A percentile compares a stretch with the other conserved stretches of the same genome.
Conservation (phyloP, 35 echinoderm and acorn worm genomes). For the Lytechinus pictus region DNA sequence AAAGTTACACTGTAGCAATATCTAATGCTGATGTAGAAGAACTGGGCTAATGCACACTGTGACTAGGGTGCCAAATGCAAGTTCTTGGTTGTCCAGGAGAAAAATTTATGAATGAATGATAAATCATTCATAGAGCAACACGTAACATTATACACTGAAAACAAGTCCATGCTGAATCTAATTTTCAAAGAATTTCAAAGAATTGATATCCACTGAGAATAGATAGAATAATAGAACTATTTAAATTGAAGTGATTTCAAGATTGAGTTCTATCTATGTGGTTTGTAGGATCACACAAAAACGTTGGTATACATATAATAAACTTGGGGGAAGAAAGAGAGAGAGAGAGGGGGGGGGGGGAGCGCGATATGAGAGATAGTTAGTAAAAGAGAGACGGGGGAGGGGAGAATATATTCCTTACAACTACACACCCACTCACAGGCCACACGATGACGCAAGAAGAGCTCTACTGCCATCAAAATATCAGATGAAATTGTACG, state of each 20-base stretch:
- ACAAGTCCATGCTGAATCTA: neutral
- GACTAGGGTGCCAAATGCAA: neutral
- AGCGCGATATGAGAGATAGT: too few species aligned
- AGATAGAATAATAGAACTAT: neutral
- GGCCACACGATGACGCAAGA: neutral
- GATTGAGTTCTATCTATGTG: neutral
- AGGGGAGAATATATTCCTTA: neutral
- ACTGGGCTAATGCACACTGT: neutral
- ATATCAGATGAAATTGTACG: neutral
- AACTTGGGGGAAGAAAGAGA: neutral
- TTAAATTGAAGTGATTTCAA: neutral
- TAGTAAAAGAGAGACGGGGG: too few species aligned
- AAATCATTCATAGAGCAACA: neutral
- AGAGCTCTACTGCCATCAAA: neutral
- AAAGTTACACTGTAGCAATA: neutral
- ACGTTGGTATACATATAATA: neutral
- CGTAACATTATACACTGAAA: neutral
- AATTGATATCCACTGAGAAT: neutral
- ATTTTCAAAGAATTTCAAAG: neutral
- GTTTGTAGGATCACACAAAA: neutral
- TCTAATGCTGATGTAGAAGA: neutral
- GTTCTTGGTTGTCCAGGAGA: neutral
- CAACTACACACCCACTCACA: slow-evolving; percentile 16
- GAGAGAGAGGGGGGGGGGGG: neutral
- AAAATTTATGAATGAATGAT: neutral